phyloP scores from a whole-genome alignment of 2,113 vertebrate species.

The Albula goreensis region DNA sequence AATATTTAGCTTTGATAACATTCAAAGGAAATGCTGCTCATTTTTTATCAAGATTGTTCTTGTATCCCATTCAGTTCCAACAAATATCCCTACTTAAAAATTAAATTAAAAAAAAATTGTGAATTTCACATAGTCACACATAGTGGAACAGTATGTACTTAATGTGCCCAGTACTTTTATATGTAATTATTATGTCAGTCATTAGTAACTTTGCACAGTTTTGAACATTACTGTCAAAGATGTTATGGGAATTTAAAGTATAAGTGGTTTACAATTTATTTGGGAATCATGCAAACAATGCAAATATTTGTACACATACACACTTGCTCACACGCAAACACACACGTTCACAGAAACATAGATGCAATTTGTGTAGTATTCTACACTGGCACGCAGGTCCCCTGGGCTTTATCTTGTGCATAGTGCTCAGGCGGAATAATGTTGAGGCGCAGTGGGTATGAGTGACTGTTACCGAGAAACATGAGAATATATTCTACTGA shows the following conservation, averaged over 20 bases:
- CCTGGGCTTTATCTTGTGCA: neutral
- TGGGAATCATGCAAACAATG: neutral
- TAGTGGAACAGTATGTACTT: no score
- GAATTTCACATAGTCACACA: no score
- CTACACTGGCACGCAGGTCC: neutral
- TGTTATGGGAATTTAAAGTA: no score
- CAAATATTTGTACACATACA: neutral
- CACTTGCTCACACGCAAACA: neutral
- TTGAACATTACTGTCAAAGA: no score
- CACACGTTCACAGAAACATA: neutral
- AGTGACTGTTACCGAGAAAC: neutral
- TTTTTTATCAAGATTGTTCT: neutral
- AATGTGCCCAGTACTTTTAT: no score
- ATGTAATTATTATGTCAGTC: no score
- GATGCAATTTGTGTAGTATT: no score
- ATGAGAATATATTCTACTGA: neutral
- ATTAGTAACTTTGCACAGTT: no score
- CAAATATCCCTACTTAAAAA: no score
- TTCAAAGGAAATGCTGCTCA: neutral
- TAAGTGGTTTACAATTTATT: no score
- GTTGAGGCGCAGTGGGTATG: neutral
- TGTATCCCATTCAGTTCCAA: no score
- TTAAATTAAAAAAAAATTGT: no score
- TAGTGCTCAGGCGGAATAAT: neutral
- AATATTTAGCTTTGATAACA: constrained; percentile 10